These are phyloP conservation scores for Hydropotes inermis DNA, from an alignment of 2,113 vertebrate genomes.

Conservation along the genomic window DNA sequence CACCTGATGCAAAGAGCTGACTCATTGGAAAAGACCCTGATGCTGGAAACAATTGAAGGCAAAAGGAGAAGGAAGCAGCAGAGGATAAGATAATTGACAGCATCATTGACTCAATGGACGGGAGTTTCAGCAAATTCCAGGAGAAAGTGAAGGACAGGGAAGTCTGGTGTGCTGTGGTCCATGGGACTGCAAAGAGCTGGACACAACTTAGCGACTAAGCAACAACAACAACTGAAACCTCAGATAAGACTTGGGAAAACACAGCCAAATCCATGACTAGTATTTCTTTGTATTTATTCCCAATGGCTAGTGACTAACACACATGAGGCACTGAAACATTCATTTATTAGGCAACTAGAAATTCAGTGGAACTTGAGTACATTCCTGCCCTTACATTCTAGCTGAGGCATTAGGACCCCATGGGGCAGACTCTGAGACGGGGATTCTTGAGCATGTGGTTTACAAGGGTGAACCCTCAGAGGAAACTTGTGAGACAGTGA, in stretches of 20 bases:
- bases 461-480: neutral
- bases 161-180: neutral
- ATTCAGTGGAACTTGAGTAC: neutral
- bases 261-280: neutral
- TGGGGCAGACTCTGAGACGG: neutral
- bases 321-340: neutral
- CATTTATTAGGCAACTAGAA: neutral
- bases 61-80: neutral
- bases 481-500: neutral
- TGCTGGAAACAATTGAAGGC: neutral
- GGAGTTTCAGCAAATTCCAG: neutral
- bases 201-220: neutral
- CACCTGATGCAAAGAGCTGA: neutral
- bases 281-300: neutral
- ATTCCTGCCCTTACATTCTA: neutral
- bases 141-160: neutral
- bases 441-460: neutral
- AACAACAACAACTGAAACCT: neutral
- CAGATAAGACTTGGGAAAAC: neutral
- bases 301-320: neutral
- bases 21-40: neutral
- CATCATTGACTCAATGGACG: neutral
- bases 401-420: neutral
- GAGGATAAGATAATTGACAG: neutral
- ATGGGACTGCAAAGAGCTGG: neutral